Conservation (phyloP, 2,797 vertebrate species). For the Enteromius thamalakanensis region DNA sequence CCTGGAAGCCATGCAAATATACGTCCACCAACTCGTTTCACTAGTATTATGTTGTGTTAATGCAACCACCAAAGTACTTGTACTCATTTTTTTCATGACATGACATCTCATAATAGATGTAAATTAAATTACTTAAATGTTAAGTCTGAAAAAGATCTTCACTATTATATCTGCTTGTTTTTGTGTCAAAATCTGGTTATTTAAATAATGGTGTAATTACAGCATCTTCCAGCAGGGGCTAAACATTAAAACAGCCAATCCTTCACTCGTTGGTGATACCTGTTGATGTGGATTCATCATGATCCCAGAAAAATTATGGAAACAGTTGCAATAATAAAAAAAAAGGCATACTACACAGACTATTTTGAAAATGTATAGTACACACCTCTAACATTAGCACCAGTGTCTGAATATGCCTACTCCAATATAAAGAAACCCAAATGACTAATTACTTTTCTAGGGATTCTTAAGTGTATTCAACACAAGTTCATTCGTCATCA, state of each 20-base stretch:
- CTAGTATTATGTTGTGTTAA: background rate
- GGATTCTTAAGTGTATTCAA: background rate
- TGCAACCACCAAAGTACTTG: background rate
- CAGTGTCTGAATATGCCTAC: background rate
- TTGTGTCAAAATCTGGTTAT: background rate
- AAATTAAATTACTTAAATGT: conserved; percentile 9
- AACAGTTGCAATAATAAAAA: background rate
- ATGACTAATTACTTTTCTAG: background rate
- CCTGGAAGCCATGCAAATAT: background rate
- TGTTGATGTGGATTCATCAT: background rate
- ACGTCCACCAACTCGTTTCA: background rate
- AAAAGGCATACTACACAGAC: background rate
- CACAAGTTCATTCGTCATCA: background rate
- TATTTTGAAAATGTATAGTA: background rate
- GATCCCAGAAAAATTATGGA: background rate
- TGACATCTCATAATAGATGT: conserved; percentile 17
- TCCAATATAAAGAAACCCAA: background rate
- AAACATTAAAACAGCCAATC: background rate
- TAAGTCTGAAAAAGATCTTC: background rate
- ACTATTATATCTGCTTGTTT: background rate
- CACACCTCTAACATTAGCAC: background rate
- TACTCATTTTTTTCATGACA: background rate
- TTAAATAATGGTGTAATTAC: background rate
- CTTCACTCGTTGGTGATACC: background rate
- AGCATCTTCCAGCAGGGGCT: background rate